A percentile compares a stretch with the other conserved stretches of the same genome.
phyloP scores from a whole-genome alignment of 2,113 vertebrate genomes.

The Hippocampus mohnikei region DNA sequence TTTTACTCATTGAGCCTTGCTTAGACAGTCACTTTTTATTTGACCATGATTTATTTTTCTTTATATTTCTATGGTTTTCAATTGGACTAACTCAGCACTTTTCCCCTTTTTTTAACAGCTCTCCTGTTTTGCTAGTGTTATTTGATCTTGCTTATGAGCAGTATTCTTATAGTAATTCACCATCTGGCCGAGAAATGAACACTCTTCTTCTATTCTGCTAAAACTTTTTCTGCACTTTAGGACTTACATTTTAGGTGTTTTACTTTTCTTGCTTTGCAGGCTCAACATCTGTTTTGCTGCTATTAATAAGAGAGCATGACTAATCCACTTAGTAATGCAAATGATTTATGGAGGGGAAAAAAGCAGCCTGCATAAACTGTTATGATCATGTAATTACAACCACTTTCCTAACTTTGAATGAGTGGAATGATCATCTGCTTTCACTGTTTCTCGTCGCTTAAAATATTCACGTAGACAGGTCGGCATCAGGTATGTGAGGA shows the following conservation, averaged over 20 bases:
- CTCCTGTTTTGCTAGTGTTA: no score
- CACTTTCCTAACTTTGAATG: background rate
- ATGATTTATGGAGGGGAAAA: background rate
- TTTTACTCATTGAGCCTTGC: no score
- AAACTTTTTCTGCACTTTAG: background rate
- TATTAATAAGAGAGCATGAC: background rate
- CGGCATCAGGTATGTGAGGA: constrained; percentile 5
- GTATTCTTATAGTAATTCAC: background rate
- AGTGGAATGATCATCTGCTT: constrained; percentile 3
- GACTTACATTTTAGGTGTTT: no score
- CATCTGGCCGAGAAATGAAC: background rate
- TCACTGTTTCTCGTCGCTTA: background rate
- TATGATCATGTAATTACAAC: background rate
- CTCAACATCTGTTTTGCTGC: background rate
- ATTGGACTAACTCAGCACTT: background rate
- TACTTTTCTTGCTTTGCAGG: no score
- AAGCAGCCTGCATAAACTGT: background rate
- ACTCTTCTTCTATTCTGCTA: background rate
- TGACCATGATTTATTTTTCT: no score
- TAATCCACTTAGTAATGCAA: background rate
- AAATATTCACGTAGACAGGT: constrained; percentile 1
- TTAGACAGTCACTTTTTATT: no score
- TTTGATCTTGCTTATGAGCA: no score
- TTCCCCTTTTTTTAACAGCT: no score
- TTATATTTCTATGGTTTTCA: background rate